Conservation (phyloP, 2,888 invertebrate genomes). For the Eupeodes latifasciatus region DNA sequence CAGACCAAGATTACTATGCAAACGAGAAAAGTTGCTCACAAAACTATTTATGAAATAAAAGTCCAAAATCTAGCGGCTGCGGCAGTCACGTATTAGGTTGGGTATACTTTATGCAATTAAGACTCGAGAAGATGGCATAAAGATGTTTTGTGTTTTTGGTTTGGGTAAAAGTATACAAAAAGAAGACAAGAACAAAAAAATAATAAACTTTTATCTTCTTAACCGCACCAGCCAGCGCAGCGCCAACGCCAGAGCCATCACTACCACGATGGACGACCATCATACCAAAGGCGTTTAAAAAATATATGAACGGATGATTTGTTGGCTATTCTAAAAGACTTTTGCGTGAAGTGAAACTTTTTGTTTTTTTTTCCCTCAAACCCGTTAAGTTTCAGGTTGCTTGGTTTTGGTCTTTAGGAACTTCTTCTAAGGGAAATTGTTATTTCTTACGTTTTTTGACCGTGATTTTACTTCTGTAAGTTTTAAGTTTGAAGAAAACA, state of each 20-base stretch:
- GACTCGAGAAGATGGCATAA: slow-evolving; percentile 32
- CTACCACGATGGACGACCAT: no score
- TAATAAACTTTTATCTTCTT: slow-evolving; percentile 61
- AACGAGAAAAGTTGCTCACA: slow-evolving; percentile 71
- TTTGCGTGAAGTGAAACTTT: slow-evolving; percentile 22
- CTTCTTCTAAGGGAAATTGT: no score
- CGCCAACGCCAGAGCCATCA: neutral
- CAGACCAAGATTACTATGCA: slow-evolving; percentile 75
- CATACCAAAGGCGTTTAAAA: slow-evolving; percentile 18
- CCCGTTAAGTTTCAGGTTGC: no score
- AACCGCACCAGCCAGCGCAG: slow-evolving; percentile 38
- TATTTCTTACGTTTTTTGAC: no score
- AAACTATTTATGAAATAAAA: slow-evolving; percentile 76
- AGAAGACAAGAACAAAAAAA: neutral
- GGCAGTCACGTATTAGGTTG: slow-evolving; percentile 69
- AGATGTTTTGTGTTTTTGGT: slow-evolving; percentile 69
- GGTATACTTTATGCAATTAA: slow-evolving; percentile 73
- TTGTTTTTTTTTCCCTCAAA: no score
- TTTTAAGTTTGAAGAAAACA: no score
- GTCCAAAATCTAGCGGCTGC: slow-evolving; percentile 71
- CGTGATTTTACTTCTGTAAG: no score
- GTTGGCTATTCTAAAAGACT: slow-evolving; percentile 20
- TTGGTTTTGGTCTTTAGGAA: no score
- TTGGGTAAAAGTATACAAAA: neutral
- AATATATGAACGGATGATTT: slow-evolving; percentile 65